Percentiles rank a stretch among this genome's conserved stretches.
These are phyloP conservation scores for Sciurus carolinensis DNA, from an alignment of 2,797 vertebrate genomes.

Conservation along the genomic window DNA sequence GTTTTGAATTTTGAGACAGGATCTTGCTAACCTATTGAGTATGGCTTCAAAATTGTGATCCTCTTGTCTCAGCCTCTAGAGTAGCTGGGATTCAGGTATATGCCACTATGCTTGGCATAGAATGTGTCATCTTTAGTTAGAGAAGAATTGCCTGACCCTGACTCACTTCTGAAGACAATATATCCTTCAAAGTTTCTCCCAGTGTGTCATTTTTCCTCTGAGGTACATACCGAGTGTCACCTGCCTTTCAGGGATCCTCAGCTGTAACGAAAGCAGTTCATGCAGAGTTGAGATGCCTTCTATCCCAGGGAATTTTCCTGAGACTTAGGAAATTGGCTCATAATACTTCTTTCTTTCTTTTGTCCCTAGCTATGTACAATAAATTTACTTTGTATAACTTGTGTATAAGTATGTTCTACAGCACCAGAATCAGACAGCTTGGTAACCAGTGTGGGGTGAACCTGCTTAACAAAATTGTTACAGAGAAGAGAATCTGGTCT, in stretches of 20 bases:
- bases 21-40: too few relatives aligned
- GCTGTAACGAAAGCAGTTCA: not conserved
- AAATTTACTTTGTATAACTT: not conserved
- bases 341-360: not conserved
- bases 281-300: not conserved
- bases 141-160: too few relatives aligned
- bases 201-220: too few relatives aligned
- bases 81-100: too few relatives aligned
- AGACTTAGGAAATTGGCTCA: not conserved
- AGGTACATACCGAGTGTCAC: too few relatives aligned
- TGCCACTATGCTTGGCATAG: too few relatives aligned
- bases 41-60: too few relatives aligned
- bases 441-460: not conserved
- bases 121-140: too few relatives aligned
- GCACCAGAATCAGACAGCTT: not conserved
- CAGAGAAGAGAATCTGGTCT: not conserved
- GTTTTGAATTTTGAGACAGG: too few relatives aligned
- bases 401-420: not conserved
- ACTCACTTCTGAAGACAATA: too few relatives aligned
- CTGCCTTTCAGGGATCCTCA: not conserved
- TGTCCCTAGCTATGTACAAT: not conserved
- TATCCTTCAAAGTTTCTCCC: too few relatives aligned
- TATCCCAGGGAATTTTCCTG: not conserved
- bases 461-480: not conserved
- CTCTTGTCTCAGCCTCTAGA: too few relatives aligned